Conservation (phyloP, 2,797 vertebrate species). For the Macropodus opercularis region DNA sequence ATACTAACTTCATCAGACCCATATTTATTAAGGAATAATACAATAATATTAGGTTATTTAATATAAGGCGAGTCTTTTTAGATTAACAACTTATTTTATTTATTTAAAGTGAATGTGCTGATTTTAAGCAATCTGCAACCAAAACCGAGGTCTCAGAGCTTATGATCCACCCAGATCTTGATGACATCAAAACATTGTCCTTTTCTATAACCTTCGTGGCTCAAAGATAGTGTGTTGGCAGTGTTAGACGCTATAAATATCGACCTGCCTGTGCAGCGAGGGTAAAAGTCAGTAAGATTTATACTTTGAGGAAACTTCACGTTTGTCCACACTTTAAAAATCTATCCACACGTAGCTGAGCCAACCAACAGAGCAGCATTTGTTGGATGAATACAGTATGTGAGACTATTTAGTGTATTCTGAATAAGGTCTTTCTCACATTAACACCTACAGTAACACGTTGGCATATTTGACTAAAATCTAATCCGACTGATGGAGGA, state of each 20-base stretch:
- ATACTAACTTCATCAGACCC: not conserved
- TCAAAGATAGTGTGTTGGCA: not conserved
- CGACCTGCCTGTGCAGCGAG: not conserved
- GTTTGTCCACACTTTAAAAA: not conserved
- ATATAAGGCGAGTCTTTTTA: no score
- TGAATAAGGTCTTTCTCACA: conserved; percentile 26
- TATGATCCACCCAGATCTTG: not conserved
- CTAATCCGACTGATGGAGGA: no score
- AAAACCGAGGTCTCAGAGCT: conserved; percentile 6
- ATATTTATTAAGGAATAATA: not conserved
- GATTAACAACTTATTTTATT: no score
- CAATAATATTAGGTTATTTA: not conserved
- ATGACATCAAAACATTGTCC: no score
- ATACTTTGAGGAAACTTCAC: not conserved
- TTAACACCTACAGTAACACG: conserved; percentile 23
- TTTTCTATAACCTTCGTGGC: not conserved
- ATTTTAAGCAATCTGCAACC: conserved; percentile 2
- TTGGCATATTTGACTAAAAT: no score
- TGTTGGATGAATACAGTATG: conserved; percentile 9
- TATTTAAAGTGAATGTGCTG: no score
- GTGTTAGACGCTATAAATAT: not conserved
- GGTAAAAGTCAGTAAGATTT: not conserved
- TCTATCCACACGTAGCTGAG: not conserved
- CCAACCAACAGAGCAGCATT: not conserved
- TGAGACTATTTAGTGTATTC: conserved; percentile 9